A percentile compares a stretch with the other conserved stretches of the same genome.
These are phyloP conservation scores for Lasioglossum morio DNA, from an alignment of 2,888 invertebrate genomes.

Conservation along the genomic window DNA sequence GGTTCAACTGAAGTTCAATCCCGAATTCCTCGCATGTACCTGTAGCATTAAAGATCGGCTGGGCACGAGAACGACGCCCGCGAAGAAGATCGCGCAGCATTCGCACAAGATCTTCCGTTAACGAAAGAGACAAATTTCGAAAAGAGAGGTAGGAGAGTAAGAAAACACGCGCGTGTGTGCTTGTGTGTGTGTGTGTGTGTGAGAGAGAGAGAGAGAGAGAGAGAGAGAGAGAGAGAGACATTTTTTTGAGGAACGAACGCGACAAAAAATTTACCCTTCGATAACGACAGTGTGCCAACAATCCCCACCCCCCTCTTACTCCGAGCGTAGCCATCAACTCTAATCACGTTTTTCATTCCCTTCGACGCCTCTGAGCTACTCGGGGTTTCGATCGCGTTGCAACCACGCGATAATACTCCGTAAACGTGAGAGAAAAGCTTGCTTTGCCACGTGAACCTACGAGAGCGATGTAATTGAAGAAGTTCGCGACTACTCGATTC, in stretches of 20 bases:
- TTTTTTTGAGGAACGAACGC: constrained; percentile 51
- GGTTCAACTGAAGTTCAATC: constrained; percentile 55
- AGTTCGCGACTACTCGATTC: neutral
- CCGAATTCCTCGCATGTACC: constrained; percentile 71
- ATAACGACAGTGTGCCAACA: constrained; percentile 83
- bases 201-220: neutral
- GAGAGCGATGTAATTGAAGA: neutral
- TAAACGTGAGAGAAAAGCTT: neutral
- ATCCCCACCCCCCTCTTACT: constrained; percentile 56
- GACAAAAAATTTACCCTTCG: constrained; percentile 74
- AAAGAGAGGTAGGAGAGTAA: constrained; percentile 21
- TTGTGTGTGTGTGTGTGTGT: constrained; percentile 2
- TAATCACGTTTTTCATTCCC: constrained; percentile 52
- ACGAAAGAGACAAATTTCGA: constrained; percentile 45
- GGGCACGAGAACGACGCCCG: constrained; percentile 56
- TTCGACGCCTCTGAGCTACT: constrained; percentile 8
- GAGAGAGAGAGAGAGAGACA: constrained; percentile 9
- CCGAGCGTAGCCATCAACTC: constrained; percentile 62
- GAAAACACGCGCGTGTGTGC: neutral
- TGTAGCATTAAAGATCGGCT: constrained; percentile 62
- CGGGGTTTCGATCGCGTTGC: constrained; percentile 26
- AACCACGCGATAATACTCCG: constrained; percentile 20
- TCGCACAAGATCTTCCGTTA: constrained; percentile 79
- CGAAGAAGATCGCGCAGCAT: constrained; percentile 60
- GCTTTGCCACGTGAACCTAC: neutral